Base-by-base conservation (phyloP, 1,140 invertebrate species). In the Trichomalopsis sarcophagae region DNA sequence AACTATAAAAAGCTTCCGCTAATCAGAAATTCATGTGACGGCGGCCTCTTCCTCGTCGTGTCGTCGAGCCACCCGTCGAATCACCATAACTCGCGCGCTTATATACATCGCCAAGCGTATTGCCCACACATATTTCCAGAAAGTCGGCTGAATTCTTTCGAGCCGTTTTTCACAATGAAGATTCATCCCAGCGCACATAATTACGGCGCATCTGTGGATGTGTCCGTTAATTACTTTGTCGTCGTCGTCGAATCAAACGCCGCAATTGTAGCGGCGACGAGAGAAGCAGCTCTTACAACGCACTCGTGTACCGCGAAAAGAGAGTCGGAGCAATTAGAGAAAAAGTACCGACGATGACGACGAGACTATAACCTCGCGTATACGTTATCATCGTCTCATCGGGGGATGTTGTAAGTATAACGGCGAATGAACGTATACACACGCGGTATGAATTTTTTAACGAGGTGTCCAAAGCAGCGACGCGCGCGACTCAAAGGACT, bases 151-250 rank as follows among this genome's bases (percentile, higher is more conserved):
- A 62, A 62, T n/a, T 62, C 55, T 2, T 62, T 21, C 55, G 55
- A 7, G 55, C 6, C 21, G 55, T 62, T 62, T 62, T 62, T 62
- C 55, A 62, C 55, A 62, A 62, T 62, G 55, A 62, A n/a, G 55
- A 66, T 47, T 40, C 80, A 55, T 74, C 21, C 44, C 27, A 27
- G 27, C 44, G 17, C 50, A 13, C 27, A 66, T 66, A 82, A 75
- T 82, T 82, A 82, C 30, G 74, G 17, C 23, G 81, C 69, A 62
- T 82, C 21, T 66, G 17, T 30, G 69, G 81, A 82, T 40, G 47
- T 27, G 27, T 2, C 50, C 27, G 44, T 82, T 76, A 82, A 82
- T 82, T 82, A 82, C 73, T 82, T 82, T 76, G 81, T 81, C 68
- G 69, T n/a, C 36, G 79, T 62, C 36, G 79, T 62, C n/a, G 68